phyloP scores from a whole-genome alignment of 2,888 invertebrate genomes.

The Hipparchia sbordonii region DNA sequence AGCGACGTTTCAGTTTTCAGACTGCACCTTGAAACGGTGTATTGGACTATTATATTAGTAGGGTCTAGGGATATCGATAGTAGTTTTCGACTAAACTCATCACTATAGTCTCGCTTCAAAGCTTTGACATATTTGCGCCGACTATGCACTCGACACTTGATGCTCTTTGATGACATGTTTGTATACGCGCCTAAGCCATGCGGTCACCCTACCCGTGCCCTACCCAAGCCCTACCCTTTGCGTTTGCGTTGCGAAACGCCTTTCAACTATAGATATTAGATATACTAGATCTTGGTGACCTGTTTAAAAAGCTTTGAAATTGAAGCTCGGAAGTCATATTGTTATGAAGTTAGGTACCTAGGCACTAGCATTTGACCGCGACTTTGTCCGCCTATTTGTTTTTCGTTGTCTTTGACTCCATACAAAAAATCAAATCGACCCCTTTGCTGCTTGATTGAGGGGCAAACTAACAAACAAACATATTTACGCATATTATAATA shows the following conservation, averaged over 20 bases:
- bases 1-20: too few relatives aligned
- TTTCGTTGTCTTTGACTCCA: too few relatives aligned
- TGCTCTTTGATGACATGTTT: conserved; percentile 32
- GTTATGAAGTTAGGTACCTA: too few relatives aligned
- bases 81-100: conserved; percentile 15
- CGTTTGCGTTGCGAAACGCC: conserved; percentile 5
- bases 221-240: neutral
- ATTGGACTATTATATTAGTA: too few relatives aligned
- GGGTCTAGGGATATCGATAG: neutral
- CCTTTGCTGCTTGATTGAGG: too few relatives aligned
- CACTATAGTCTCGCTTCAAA: conserved; percentile 49
- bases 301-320: neutral
- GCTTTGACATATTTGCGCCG: conserved; percentile 56
- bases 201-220: conserved; percentile 24
- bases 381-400: too few relatives aligned
- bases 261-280: neutral
- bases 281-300: conserved; percentile 3
- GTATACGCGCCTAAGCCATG: conserved; percentile 1
- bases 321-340: too few relatives aligned
- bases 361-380: too few relatives aligned
- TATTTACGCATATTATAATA: too few relatives aligned
- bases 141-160: conserved; percentile 16
- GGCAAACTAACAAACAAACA: too few relatives aligned
- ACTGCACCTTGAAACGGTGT: too few relatives aligned
- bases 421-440: too few relatives aligned